phyloP scores from a whole-genome alignment of 2,113 vertebrate species.

The Lagopus leucura region DNA sequence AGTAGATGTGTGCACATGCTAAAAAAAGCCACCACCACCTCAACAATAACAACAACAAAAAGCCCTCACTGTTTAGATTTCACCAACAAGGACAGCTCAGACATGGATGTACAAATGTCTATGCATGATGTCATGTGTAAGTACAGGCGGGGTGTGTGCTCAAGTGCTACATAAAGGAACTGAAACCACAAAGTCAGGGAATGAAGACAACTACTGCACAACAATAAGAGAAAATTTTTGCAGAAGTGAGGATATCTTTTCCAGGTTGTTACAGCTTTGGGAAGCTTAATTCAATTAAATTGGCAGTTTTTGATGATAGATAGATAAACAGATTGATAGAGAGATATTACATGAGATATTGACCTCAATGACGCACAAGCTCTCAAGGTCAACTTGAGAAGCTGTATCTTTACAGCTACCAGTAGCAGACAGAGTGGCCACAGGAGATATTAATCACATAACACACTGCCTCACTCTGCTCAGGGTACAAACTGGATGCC shows the following conservation, averaged over 20 bases:
- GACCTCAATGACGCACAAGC: slow-evolving; percentile 13
- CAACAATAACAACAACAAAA: not conserved
- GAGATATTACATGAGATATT: not conserved
- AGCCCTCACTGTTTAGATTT: not conserved
- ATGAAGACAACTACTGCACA: not conserved
- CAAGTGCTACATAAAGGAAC: not conserved
- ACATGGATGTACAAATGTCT: not conserved
- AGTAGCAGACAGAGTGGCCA: slow-evolving; percentile 7
- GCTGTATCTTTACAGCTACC: slow-evolving; percentile 18
- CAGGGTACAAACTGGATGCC: not conserved
- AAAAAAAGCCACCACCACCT: not conserved
- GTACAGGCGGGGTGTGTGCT: not conserved
- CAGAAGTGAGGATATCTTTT: not conserved
- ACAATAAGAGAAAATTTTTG: not conserved
- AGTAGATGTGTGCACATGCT: not conserved
- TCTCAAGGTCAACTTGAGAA: slow-evolving; percentile 26
- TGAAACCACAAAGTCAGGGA: not conserved
- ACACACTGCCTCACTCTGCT: not conserved
- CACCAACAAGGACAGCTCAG: not conserved
- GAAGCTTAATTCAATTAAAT: not conserved
- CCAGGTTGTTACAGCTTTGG: not conserved
- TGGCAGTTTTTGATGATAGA: not conserved
- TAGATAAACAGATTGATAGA: slow-evolving; percentile 5
- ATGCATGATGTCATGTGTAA: not conserved
- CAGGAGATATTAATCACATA: slow-evolving; percentile 33